Evolutionary conservation across 1,140 invertebrate species (phyloP).

Genomic region (Rhysida immarginata): DNA sequence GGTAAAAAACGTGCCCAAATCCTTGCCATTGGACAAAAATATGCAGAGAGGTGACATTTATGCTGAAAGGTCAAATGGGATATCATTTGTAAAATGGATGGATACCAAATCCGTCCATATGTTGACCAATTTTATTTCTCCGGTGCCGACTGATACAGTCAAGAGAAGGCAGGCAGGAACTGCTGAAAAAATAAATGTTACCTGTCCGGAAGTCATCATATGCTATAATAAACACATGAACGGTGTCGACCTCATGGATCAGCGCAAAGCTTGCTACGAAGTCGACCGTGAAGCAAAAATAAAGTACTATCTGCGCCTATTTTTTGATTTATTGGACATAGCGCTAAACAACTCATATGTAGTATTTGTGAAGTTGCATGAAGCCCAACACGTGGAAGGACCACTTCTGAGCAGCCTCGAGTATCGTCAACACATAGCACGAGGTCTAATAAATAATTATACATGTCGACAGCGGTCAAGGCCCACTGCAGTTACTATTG

Average conservation of each 20-base stretch:
- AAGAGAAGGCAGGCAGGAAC: background rate
- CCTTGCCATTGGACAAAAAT: background rate
- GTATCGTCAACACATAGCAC: background rate
- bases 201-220: background rate
- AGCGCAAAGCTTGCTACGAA: background rate
- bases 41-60: conserved; percentile 2
- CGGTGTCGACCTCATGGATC: conserved; percentile 4
- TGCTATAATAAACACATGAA: background rate
- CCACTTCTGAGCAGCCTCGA: background rate
- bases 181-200: background rate
- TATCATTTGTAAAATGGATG: conserved; percentile 8
- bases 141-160: background rate
- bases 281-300: background rate
- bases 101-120: background rate
- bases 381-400: background rate
- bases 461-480: background rate
- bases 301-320: conserved; percentile 1
- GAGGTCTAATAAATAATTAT: background rate
- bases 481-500: background rate
- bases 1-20: background rate
- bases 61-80: background rate
- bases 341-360: background rate
- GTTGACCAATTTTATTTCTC: background rate
- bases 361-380: background rate
- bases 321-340: background rate